A percentile compares a stretch with the other conserved stretches of the same genome.
These are phyloP conservation scores for Gandaritis pyraliata DNA, from an alignment of 2,888 invertebrate species.

Conservation along the genomic window DNA sequence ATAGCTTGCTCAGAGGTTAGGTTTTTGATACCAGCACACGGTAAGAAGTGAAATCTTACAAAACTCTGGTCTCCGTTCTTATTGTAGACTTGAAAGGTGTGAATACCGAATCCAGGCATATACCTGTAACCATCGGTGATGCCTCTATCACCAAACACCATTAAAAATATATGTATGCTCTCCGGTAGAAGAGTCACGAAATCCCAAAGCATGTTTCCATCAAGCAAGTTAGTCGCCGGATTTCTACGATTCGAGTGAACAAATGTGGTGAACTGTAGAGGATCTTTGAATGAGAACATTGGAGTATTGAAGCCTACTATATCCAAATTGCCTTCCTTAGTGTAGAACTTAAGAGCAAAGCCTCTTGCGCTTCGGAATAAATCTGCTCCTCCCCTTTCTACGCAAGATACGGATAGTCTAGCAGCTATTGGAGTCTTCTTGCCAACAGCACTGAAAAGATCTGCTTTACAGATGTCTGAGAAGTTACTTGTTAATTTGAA, in stretches of 20 bases:
- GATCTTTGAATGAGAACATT: conserved; percentile 94
- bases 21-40: conserved; percentile 93
- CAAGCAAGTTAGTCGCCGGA: conserved; percentile 93
- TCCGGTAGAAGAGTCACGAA: conserved; percentile 93
- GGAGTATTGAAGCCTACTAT: conserved; percentile 95
- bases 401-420: conserved; percentile 90
- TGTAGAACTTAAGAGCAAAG: conserved; percentile 95
- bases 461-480: conserved; percentile 89
- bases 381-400: conserved; percentile 92
- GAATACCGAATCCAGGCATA: conserved; percentile 97
- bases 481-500: conserved; percentile 94
- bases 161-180: conserved; percentile 88
- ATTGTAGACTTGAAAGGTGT: conserved; percentile 94
- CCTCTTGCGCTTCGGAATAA: conserved; percentile 94
- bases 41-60: conserved; percentile 95
- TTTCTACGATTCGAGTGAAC: conserved; percentile 97
- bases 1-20: conserved; percentile 86
- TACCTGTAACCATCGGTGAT: conserved; percentile 94
- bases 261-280: conserved; percentile 93
- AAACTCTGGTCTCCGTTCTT: conserved; percentile 87
- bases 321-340: conserved; percentile 95
- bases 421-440: conserved; percentile 91
- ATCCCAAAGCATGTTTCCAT: conserved; percentile 96
- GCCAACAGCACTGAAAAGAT: conserved; percentile 88
- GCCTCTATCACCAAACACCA: conserved; percentile 94